Percentiles rank a stretch among this genome's conserved stretches.
Conservation (phyloP, 2,797 vertebrate genomes). For the Monodelphis domestica region DNA sequence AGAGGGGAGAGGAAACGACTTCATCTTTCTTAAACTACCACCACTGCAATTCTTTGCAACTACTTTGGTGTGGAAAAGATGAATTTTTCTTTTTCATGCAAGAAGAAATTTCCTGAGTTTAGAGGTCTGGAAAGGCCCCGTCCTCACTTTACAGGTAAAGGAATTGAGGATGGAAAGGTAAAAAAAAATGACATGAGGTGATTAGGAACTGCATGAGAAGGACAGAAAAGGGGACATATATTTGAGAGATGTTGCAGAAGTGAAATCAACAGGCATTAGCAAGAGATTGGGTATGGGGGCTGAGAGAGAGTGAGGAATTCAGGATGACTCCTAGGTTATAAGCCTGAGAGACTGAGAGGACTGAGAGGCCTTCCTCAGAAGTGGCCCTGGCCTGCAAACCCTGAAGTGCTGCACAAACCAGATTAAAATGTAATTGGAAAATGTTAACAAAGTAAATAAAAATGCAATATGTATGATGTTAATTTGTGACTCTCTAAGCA, state of each 20-base stretch:
- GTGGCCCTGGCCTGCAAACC: not conserved
- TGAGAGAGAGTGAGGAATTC: not conserved
- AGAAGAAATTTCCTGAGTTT: not conserved
- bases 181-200: not conserved
- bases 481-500: not conserved
- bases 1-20: not conserved
- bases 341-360: not conserved
- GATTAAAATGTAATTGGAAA: not conserved
- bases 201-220: not conserved
- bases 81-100: not conserved
- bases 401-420: not conserved
- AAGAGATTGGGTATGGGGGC: not conserved
- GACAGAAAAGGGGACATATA: not conserved
- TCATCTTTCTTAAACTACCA: slow-evolving; percentile 29
- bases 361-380: not conserved
- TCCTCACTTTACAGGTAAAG: not conserved
- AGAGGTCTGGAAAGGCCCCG: not conserved
- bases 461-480: not conserved
- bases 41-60: not conserved
- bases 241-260: not conserved
- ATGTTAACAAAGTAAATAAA: not conserved
- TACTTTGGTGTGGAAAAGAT: slow-evolving; percentile 24
- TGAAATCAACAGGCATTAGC: not conserved
- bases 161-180: not conserved
- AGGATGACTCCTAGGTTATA: not conserved